Evolutionary conservation across 2,113 vertebrate species (phyloP).

Genomic region (Paedocypris sp.): DNA sequence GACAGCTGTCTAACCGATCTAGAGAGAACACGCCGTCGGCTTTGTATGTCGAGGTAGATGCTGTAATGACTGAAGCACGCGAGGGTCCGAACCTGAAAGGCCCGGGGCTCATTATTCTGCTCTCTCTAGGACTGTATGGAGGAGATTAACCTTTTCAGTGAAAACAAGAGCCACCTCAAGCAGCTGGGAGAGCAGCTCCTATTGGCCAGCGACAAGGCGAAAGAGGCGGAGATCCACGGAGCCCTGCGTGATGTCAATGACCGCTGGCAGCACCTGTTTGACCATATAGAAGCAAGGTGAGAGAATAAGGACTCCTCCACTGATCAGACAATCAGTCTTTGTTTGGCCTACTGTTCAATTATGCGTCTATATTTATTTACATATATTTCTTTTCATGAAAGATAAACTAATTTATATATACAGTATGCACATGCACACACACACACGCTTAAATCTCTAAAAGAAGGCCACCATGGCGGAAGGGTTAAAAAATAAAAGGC

Average conservation of each 20-base stretch:
- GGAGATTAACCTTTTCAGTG: slow-evolving; percentile 86
- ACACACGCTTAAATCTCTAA: no score
- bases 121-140: slow-evolving; percentile 83
- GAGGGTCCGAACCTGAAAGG: background rate
- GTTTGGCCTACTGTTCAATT: no score
- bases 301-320: no score
- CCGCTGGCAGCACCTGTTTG: slow-evolving; percentile 84
- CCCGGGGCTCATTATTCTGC: background rate
- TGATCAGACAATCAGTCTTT: no score
- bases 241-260: slow-evolving; percentile 76
- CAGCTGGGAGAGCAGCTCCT: slow-evolving; percentile 83
- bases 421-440: no score
- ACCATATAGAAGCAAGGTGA: slow-evolving; percentile 83
- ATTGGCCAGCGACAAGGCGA: slow-evolving; percentile 66
- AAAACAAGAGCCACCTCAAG: slow-evolving; percentile 81
- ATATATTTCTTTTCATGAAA: no score
- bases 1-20: slow-evolving; percentile 25
- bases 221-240: slow-evolving; percentile 70
- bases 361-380: no score
- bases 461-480: no score
- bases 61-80: slow-evolving; percentile 14
- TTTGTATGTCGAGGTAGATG: slow-evolving; percentile 12
- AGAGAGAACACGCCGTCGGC: background rate
- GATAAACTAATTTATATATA: no score
- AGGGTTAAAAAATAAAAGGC: no score